These are phyloP conservation scores for Sprattus sprattus DNA, from an alignment of 2,113 vertebrate species.

Conservation along the genomic window DNA sequence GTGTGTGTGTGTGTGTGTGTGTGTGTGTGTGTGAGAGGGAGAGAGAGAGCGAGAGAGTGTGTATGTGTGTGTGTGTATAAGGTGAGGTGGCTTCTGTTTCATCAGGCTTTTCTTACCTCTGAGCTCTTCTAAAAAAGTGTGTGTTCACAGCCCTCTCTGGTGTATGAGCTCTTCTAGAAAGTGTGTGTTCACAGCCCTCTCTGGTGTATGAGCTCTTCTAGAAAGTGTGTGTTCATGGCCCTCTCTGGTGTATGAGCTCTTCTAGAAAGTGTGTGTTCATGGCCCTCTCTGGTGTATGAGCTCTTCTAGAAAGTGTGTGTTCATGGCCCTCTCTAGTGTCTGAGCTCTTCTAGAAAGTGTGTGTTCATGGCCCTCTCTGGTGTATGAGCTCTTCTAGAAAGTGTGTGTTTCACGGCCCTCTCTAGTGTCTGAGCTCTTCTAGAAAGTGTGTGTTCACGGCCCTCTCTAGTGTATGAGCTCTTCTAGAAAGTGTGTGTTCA, in stretches of 20 bases:
- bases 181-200: not conserved
- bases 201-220: slow-evolving; percentile 6
- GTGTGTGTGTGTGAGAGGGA: not conserved
- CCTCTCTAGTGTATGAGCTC: not conserved
- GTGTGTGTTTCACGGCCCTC: not conserved
- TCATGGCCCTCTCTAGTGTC: not conserved
- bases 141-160: not conserved
- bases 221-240: not conserved
- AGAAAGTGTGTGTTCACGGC: not conserved
- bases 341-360: slow-evolving; percentile 8
- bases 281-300: not conserved
- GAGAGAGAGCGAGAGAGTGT: no score
- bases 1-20: slow-evolving; percentile 13
- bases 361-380: not conserved
- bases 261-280: not conserved
- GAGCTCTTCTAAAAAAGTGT: no score
- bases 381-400: no score
- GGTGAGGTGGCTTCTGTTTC: not conserved
- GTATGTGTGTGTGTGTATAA: slow-evolving; percentile 16
- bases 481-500: not conserved
- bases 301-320: slow-evolving; percentile 17
- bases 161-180: slow-evolving; percentile 5
- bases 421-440: not conserved
- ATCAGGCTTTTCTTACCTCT: not conserved
- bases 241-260: not conserved